Conservation (phyloP, 2,797 vertebrate genomes). For the Pangasius sanitwongsei region DNA sequence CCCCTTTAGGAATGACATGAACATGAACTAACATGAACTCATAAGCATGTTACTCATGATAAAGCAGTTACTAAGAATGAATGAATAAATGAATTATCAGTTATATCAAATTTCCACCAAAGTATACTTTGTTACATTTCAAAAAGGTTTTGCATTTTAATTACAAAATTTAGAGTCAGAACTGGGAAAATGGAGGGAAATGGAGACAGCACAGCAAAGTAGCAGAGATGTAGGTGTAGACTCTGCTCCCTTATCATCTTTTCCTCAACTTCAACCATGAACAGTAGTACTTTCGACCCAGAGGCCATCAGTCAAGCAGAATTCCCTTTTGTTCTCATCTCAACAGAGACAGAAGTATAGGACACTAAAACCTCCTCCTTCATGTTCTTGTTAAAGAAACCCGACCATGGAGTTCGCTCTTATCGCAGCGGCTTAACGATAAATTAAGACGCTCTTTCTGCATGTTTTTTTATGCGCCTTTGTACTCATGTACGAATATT, state of each 20-base stretch:
- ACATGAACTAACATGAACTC: too few relatives aligned
- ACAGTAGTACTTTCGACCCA: background rate
- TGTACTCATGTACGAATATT: slow-evolving; percentile 94
- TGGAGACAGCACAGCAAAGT: background rate
- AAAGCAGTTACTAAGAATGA: background rate
- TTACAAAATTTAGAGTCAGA: background rate
- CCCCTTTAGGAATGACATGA: background rate
- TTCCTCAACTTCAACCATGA: background rate
- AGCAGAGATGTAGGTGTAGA: background rate
- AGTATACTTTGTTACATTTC: background rate
- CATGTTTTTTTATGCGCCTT: slow-evolving; percentile 76
- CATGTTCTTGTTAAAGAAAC: slow-evolving; percentile 39
- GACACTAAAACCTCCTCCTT: slow-evolving; percentile 11
- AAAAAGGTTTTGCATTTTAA: background rate
- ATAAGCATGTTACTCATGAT: too few relatives aligned
- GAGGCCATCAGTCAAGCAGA: slow-evolving; percentile 18
- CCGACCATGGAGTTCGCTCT: slow-evolving; percentile 57
- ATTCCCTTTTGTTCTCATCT: slow-evolving; percentile 15
- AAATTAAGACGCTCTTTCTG: slow-evolving; percentile 79
- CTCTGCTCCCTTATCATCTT: background rate
- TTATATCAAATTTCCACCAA: background rate
- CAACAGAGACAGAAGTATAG: slow-evolving; percentile 5
- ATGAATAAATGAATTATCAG: background rate
- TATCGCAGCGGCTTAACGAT: slow-evolving; percentile 86
- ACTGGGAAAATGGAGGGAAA: background rate